Evolutionary conservation across 2,113 vertebrate genomes (phyloP), one percentile per base, ranked within the genome.

Genomic region (Poeciliopsis occidentalis): DNA sequence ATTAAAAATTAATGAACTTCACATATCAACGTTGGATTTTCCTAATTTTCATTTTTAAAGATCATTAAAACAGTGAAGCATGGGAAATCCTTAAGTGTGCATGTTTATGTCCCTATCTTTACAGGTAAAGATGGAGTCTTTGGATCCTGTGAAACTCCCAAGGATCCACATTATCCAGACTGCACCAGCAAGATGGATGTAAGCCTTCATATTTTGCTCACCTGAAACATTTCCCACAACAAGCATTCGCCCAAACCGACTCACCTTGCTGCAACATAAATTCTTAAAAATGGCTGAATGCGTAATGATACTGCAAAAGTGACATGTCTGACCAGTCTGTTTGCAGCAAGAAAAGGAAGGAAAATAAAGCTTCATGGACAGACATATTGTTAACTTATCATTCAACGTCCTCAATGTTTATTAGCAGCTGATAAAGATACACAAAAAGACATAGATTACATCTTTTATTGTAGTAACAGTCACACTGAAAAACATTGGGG

Each of bases 171-270:
- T 76, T 99, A 95, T 86, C 97, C 98, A 3, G 96, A 99, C 92
- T 99, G 98, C 24, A 88, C 95, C 37, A 95, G 95, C 82, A 99
- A 99, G 92, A 95, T 99, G 85, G 97, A 99, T 95, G 98, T 99
- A 93, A 96, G 96, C 95, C 60, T 74, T 65, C 12, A 63, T 66
- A 44, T 79, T 73, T 74, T 57, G 64, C 57, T 80, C 51, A 30
- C 51, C 32, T 66, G 60, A 44, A 60, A 47, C 17, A 13, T 64
- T 80, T 68, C 65, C 44, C 51, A 67, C 64, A 64, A 32, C 57
- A 8, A 37, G 44, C 51, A 69, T 54, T 64, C 31, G 37, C 29
- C n/a, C 39, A 41, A 41, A 26, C 61, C 17, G 2, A 51, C 37
- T 82, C 61, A 71, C 73, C 77, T 84, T 77, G 70, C 63, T 39